Evolutionary conservation across 2,888 invertebrate genomes (phyloP).

Genomic region (Diaprepes abbreviatus): DNA sequence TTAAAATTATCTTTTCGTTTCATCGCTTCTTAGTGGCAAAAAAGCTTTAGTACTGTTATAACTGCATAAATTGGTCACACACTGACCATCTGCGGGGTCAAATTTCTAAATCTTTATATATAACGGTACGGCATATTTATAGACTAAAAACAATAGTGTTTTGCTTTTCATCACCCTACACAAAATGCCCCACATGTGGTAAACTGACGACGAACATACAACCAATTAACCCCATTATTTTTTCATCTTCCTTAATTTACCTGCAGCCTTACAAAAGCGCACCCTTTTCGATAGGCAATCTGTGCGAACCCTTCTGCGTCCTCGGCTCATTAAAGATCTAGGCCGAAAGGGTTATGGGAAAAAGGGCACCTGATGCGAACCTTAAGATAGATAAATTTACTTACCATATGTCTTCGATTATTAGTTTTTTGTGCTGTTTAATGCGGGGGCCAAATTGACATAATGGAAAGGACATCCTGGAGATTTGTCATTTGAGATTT

Average conservation of each 20-base stretch:
- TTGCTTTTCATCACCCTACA: conserved; percentile 27
- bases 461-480: conserved; percentile 13
- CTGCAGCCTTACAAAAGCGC: conserved; percentile 41
- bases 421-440: conserved; percentile 25
- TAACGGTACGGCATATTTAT: conserved; percentile 10
- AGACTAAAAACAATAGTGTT: conserved; percentile 24
- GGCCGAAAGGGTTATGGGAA: conserved; percentile 64
- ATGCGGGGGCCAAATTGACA: conserved; percentile 18
- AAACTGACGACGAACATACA: conserved; percentile 33
- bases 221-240: conserved; percentile 50
- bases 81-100: conserved; percentile 22
- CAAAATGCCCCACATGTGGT: conserved; percentile 37
- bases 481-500: background rate
- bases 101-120: conserved; percentile 7
- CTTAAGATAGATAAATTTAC: conserved; percentile 56
- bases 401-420: conserved; percentile 58
- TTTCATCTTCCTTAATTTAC: conserved; percentile 48
- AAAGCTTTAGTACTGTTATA: background rate
- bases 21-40: background rate
- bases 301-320: conserved; percentile 61
- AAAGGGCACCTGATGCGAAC: conserved; percentile 62
- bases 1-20: no score
- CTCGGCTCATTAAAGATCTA: conserved; percentile 63
- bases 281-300: conserved; percentile 59
- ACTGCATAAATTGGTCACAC: background rate